Evolutionary conservation across 2,888 invertebrate species (phyloP), one percentile per base, ranked within the genome.

Genomic region (Sphaerophoria rueppellii): DNA sequence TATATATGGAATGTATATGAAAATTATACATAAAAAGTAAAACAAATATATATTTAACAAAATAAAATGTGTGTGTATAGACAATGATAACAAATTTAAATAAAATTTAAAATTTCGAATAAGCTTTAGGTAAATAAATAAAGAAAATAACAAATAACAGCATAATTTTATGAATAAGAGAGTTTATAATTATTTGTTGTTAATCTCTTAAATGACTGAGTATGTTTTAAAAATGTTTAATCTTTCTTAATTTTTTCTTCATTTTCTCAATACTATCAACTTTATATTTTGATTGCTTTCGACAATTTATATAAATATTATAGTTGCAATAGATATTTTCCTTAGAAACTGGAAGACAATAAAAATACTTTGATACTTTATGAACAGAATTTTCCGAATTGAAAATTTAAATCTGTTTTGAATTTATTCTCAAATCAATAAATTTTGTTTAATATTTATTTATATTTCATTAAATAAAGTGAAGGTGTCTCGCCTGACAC

Each of bases 171-270:
- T n/a, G n/a, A n/a, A 71, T 58, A 48, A 65, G 16, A 55, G 14
- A 63, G 60, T 14, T 43, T 55, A 75, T 80, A 72, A 76, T 75
- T 58, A 74, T 58, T 75, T 54, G 65, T 48, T 83, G 60, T 37
- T 57, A 71, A 12, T 63, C 55, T 67, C 46, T 74, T 46, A 83
- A 72, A 80, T 80, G 80, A 83, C 80, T 83, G 83, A 83, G 69
- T 79, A 79, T 79, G 61, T 79, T 79, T 83, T 67, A 32, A 35
- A 14, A 32, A 48, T 40, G n/a, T 11, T 16, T 63, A 24, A 24
- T 24, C 24, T 55, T 61, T 34, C 6, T 43, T 52, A 14, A 55
- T 16, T 50, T 55, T 48, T 55, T 16, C 46, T 55, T 48, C 5
- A 7, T 40, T 60, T 55, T 6, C 50, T 12, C 24, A 9, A 46